Evolutionary conservation across 2,888 invertebrate genomes (phyloP), one percentile per base, ranked within the genome.

Genomic region (Anodontia alba): DNA sequence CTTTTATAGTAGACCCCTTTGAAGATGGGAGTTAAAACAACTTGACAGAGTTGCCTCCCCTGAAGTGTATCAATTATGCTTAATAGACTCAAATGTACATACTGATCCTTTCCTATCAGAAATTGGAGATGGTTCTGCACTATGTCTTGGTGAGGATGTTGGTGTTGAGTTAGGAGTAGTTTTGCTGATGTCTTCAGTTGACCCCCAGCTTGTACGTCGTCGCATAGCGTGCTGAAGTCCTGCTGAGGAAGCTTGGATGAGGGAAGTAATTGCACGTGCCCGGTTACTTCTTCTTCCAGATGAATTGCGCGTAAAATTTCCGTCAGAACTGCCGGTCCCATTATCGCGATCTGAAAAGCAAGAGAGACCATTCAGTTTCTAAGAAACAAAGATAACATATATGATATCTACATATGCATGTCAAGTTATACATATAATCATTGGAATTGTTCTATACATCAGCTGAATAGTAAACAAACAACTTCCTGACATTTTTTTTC

Each of bases 261-360:
- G 80, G 26, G 88, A 90, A 36, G 88, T 89, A 20, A 92, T 85
- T 20, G 90, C 91, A 66, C 86, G 86, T 17, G 84, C 88, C 17
- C 90, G 72, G 71, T 90, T 91, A 73, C 92, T 92, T 73, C 89
- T 88, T 23, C 91, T 76, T 23, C 76, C 76, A 12, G 78, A 74
- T 38, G 82, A 62, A 67, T 85, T 85, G 46, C 85, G 70, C 74
- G 71, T 76, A 51, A 85, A 85, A 67, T 73, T 76, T 33, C 26
- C 42, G 7, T 69, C 69, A 17, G 33, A 17, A 20, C 20, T 33
- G 12, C 62, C 33, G 12, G 38, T 8, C 5, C 7, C 12, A 8
- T 1, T 33, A 33, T 62, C 62, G 5, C 33, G 31, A 33, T 29
- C 62, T 62, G 54, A 1, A 23, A 54, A 20, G n/a, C 17, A 43